These are phyloP conservation scores for Cyrtonyx montezumae DNA, from an alignment of 2,113 vertebrate species.

Conservation along the genomic window DNA sequence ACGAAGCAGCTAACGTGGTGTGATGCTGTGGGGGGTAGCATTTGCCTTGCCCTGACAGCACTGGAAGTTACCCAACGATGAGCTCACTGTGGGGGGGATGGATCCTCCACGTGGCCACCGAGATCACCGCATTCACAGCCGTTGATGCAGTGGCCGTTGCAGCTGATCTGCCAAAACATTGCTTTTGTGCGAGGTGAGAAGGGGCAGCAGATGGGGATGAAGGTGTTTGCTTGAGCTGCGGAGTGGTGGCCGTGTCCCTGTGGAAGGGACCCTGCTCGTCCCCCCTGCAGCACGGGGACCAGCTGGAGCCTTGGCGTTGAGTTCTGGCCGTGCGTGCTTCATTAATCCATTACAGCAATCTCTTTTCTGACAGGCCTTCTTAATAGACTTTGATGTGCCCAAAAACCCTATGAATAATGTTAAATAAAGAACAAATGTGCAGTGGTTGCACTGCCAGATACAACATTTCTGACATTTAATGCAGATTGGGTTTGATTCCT, in stretches of 20 bases:
- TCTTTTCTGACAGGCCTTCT: slow-evolving; percentile 34
- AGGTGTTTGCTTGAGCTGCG: background rate
- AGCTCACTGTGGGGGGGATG: fast-evolving
- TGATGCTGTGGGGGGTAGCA: fast-evolving
- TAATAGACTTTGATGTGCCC: slow-evolving; percentile 50
- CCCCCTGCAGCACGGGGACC: background rate
- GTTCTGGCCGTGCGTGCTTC: slow-evolving; percentile 6
- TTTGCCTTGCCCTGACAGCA: background rate
- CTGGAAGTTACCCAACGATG: fast-evolving
- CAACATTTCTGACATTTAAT: slow-evolving; percentile 63
- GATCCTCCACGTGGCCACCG: background rate
- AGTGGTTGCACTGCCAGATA: slow-evolving; percentile 42
- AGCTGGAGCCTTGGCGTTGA: background rate
- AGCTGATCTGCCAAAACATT: background rate
- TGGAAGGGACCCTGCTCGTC: background rate
- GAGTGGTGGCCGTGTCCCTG: fast-evolving
- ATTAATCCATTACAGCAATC: slow-evolving; percentile 35
- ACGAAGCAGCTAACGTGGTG: background rate
- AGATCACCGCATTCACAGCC: fast-evolving
- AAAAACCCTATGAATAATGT: background rate
- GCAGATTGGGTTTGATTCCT: slow-evolving; percentile 54
- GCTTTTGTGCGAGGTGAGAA: fast-evolving
- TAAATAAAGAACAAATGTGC: slow-evolving; percentile 64
- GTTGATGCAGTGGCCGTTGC: too few species aligned
- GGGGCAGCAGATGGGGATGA: fast-evolving